phyloP scores from a whole-genome alignment of 2,113 vertebrate species.

The Elgaria multicarinata region DNA sequence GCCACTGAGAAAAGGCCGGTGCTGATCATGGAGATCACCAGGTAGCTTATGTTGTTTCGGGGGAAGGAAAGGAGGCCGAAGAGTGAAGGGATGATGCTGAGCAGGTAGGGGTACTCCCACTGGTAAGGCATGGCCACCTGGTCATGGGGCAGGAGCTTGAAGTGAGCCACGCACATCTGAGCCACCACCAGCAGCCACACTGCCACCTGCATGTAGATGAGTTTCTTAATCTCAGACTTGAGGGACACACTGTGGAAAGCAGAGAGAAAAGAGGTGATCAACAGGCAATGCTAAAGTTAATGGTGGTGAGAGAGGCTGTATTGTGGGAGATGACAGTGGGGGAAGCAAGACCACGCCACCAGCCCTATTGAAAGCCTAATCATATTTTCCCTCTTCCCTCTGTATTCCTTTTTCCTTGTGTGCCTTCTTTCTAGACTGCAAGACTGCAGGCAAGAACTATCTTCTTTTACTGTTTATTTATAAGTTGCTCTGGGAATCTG shows the following conservation, averaged over 20 bases:
- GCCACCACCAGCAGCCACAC: slow-evolving; percentile 90
- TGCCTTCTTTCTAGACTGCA: too few relatives aligned
- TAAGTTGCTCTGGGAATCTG: too few relatives aligned
- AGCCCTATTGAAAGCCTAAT: too few relatives aligned
- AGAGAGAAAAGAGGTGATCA: slow-evolving; percentile 45
- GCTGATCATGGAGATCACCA: slow-evolving; percentile 97
- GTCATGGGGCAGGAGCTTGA: slow-evolving; percentile 89
- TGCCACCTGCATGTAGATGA: slow-evolving; percentile 90
- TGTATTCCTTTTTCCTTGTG: too few relatives aligned
- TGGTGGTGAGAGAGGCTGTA: too few relatives aligned
- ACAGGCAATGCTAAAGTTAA: neutral
- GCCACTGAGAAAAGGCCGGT: slow-evolving; percentile 91
- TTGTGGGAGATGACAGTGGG: too few relatives aligned
- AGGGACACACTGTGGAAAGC: slow-evolving; percentile 84
- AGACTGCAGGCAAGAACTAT: too few relatives aligned
- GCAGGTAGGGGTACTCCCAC: slow-evolving; percentile 95
- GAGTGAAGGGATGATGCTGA: slow-evolving; percentile 89
- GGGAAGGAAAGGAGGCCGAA: slow-evolving; percentile 92
- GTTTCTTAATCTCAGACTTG: slow-evolving; percentile 95
- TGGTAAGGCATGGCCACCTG: slow-evolving; percentile 93
- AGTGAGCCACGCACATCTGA: slow-evolving; percentile 89
- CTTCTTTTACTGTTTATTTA: too few relatives aligned
- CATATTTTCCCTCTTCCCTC: too few relatives aligned
- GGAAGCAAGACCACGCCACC: too few relatives aligned
- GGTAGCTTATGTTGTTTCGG: slow-evolving; percentile 96